phyloP scores from a whole-genome alignment of 2,113 vertebrate species.

The Irena cyanogastra region DNA sequence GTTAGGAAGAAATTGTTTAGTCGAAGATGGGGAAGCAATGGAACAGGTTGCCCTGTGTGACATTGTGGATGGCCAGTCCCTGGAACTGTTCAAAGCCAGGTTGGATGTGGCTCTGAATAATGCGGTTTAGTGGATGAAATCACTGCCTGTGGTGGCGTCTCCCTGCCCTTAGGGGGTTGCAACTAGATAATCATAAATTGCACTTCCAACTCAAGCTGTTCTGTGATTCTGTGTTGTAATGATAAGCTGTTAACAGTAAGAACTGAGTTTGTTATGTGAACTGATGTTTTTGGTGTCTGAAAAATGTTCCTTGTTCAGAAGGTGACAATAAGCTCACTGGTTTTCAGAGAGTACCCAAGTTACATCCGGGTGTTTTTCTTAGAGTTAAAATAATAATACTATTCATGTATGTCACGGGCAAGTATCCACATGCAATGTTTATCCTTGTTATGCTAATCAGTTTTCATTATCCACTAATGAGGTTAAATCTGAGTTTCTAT shows the following conservation, averaged over 20 bases:
- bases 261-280: neutral
- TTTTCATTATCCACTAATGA: neutral
- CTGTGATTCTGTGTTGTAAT: neutral
- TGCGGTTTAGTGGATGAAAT: neutral
- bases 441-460: neutral
- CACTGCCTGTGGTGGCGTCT: neutral
- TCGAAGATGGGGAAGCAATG: neutral
- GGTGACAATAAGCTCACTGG: neutral
- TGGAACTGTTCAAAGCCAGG: neutral
- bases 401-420: neutral
- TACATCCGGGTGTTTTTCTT: neutral
- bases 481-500: neutral
- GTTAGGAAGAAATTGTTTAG: neutral
- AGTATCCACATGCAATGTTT: neutral
- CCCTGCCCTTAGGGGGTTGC: neutral
- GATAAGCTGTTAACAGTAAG: neutral
- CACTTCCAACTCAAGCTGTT: neutral
- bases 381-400: neutral
- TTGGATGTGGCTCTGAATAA: neutral
- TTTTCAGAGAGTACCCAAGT: neutral
- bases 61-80: neutral
- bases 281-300: neutral
- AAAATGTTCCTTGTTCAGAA: neutral
- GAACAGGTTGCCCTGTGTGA: neutral
- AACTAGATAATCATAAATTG: neutral